Percentiles rank a stretch among this genome's conserved stretches.
Evolutionary conservation across 2,797 vertebrate genomes (phyloP).

Genomic region (Benthosema pterotum): DNA sequence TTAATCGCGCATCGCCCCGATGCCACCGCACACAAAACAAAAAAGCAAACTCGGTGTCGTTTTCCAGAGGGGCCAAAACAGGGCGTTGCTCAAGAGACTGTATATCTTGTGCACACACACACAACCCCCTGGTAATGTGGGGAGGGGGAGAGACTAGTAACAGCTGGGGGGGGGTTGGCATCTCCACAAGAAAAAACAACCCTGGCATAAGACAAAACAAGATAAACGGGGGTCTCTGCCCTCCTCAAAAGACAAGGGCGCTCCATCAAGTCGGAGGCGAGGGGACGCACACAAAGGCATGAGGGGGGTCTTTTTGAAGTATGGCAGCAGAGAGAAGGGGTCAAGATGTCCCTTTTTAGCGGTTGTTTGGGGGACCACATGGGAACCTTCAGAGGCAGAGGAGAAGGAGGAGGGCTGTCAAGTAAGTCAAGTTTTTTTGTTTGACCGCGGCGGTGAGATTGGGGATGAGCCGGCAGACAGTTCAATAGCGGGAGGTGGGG

Average conservation of each 20-base stretch:
- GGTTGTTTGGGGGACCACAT: conserved; percentile 65
- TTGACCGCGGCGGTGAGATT: conserved; percentile 63
- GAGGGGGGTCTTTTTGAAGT: conserved; percentile 71
- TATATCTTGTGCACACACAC: too few relatives aligned
- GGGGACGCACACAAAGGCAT: conserved; percentile 75
- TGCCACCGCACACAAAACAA: too few relatives aligned
- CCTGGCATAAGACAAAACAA: conserved; percentile 24
- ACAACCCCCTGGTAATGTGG: too few relatives aligned
- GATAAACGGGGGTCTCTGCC: conserved; percentile 44
- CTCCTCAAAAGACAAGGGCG: conserved; percentile 62
- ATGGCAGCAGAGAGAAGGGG: conserved; percentile 58
- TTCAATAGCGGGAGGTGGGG: conserved; percentile 51
- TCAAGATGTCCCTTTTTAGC: conserved; percentile 54
- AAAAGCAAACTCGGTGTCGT: too few relatives aligned
- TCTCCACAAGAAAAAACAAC: conserved; percentile 46
- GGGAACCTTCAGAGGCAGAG: too few relatives aligned
- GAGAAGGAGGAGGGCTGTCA: conserved; percentile 63
- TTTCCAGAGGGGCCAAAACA: too few relatives aligned
- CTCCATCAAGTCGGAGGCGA: conserved; percentile 59
- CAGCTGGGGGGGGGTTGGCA: conserved; percentile 64
- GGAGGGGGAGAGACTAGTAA: conserved; percentile 48
- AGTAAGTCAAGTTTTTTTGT: conserved; percentile 58
- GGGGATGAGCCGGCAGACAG: conserved; percentile 41
- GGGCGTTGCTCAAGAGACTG: too few relatives aligned
- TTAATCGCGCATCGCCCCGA: too few relatives aligned